Evolutionary conservation across 2,888 invertebrate species (phyloP).

Genomic region (Ormyrus rosae): DNA sequence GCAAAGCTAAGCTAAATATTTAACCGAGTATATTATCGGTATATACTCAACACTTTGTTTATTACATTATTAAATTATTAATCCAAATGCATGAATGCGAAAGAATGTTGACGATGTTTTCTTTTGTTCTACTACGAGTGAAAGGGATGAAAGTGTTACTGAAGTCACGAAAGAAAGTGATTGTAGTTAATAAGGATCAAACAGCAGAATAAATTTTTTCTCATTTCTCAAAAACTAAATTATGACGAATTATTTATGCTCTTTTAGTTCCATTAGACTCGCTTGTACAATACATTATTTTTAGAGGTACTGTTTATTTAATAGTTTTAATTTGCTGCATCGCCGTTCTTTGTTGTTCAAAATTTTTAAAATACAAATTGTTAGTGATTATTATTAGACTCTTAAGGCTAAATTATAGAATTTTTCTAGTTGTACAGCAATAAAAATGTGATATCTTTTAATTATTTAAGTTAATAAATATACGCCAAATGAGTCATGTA

Average conservation of each 20-base stretch:
- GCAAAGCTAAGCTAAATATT: slow-evolving; percentile 34
- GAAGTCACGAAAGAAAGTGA: slow-evolving; percentile 38
- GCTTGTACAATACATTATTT: too few relatives aligned
- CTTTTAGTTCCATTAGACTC: too few relatives aligned
- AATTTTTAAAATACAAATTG: background rate
- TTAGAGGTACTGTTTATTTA: background rate
- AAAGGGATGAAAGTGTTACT: slow-evolving; percentile 38
- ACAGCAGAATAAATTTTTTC: slow-evolving; percentile 50
- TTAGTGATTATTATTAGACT: too few relatives aligned
- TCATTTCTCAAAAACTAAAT: slow-evolving; percentile 40
- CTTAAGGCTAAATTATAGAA: background rate
- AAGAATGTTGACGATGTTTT: slow-evolving; percentile 29
- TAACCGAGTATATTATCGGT: slow-evolving; percentile 15
- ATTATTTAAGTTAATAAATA: slow-evolving; percentile 51
- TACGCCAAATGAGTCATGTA: slow-evolving; percentile 39
- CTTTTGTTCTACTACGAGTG: slow-evolving; percentile 25
- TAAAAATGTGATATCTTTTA: slow-evolving; percentile 55
- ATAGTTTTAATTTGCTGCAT: slow-evolving; percentile 1
- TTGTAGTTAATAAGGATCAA: slow-evolving; percentile 23
- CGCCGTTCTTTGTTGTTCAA: background rate
- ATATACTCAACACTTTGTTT: slow-evolving; percentile 44
- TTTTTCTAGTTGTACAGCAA: slow-evolving; percentile 47
- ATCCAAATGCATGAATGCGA: slow-evolving; percentile 27
- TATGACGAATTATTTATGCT: too few relatives aligned
- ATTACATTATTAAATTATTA: slow-evolving; percentile 14